Percentiles rank a stretch among this genome's conserved stretches.
Evolutionary conservation across 2,113 vertebrate species (phyloP).

Genomic region (Procavia capensis): DNA sequence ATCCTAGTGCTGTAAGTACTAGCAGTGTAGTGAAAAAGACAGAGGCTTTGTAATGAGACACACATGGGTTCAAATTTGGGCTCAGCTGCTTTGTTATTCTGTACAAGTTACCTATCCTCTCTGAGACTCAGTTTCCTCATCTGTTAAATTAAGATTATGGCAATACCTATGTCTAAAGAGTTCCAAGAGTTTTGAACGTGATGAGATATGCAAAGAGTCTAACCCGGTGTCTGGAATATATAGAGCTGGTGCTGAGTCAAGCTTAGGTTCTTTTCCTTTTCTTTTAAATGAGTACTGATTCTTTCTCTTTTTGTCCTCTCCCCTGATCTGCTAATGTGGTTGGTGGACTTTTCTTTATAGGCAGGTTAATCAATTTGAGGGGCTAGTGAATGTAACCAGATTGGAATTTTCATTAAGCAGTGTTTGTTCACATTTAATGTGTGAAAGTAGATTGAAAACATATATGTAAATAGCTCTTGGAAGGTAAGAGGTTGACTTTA

Average conservation of each 20-base stretch:
- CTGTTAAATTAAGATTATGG: background rate
- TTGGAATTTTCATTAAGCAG: background rate
- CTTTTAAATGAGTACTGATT: background rate
- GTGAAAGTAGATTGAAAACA: background rate
- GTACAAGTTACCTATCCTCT: background rate
- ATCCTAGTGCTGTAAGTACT: background rate
- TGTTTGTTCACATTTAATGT: conserved; percentile 3
- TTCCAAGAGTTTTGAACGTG: background rate
- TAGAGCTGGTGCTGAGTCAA: background rate
- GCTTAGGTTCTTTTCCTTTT: background rate
- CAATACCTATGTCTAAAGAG: background rate
- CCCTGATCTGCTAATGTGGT: background rate
- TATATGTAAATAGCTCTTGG: background rate
- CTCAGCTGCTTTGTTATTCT: background rate
- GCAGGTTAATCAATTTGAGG: background rate
- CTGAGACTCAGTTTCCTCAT: background rate
- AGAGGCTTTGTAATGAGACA: background rate
- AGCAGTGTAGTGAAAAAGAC: background rate
- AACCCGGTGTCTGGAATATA: background rate
- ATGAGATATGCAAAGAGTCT: background rate
- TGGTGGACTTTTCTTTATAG: background rate
- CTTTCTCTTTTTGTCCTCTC: background rate
- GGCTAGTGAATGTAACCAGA: background rate
- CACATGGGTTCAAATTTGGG: background rate
- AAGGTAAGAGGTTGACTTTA: background rate